Evolutionary conservation across 2,888 invertebrate species (phyloP).

Genomic region (Stomorhina lunata): DNA sequence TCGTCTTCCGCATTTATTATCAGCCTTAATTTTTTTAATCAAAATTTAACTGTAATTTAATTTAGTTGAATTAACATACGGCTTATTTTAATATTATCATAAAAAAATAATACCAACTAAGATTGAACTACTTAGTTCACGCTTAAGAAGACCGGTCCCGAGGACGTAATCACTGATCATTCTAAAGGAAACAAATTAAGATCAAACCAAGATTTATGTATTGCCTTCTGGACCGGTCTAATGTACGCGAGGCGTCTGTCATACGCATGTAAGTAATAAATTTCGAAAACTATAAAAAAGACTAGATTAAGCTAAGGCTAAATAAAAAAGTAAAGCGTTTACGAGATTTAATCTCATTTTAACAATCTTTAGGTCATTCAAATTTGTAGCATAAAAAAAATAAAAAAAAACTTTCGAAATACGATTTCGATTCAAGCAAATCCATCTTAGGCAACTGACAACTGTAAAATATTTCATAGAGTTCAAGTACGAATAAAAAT

Average conservation of each 20-base stretch:
- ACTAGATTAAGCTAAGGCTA: neutral
- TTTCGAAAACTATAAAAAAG: neutral
- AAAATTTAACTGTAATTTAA: neutral
- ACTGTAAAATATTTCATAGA: slow-evolving; percentile 12
- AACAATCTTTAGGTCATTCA: neutral
- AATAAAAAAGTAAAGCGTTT: neutral
- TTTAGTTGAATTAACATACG: neutral
- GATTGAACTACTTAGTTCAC: slow-evolving; percentile 22
- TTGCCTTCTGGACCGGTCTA: too few species aligned
- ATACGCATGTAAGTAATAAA: slow-evolving; percentile 13
- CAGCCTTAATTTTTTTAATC: neutral
- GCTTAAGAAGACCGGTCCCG: slow-evolving; percentile 3
- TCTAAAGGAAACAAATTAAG: too few species aligned
- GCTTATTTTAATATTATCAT: neutral
- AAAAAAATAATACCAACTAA: neutral
- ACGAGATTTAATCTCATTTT: slow-evolving; percentile 13
- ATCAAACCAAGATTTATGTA: too few species aligned
- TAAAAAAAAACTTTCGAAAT: neutral
- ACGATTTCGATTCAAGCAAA: too few species aligned
- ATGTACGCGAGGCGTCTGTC: neutral
- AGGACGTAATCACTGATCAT: too few species aligned
- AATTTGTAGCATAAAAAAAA: neutral
- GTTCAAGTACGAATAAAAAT: slow-evolving; percentile 36
- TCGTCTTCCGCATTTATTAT: neutral
- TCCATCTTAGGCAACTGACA: slow-evolving; percentile 27